A percentile compares a stretch with the other conserved stretches of the same genome.
phyloP scores from a whole-genome alignment of 2,113 vertebrate genomes.

The Callocephalon fimbriatum region DNA sequence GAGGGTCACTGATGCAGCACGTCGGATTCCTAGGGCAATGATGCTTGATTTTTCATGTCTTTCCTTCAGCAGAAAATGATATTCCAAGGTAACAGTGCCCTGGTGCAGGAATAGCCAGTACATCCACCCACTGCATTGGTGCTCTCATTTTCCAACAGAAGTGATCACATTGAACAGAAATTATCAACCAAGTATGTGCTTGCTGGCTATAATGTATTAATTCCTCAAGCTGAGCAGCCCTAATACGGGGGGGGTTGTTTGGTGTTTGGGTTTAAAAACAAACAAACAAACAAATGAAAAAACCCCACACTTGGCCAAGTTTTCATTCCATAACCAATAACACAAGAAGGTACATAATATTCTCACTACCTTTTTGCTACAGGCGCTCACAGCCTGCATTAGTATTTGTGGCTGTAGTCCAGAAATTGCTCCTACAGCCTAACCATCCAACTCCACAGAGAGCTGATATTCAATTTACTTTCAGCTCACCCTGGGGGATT shows the following conservation, averaged over 20 bases:
- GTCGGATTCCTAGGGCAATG: neutral
- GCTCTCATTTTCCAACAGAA: neutral
- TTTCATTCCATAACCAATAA: neutral
- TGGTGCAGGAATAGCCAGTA: neutral
- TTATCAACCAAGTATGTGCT: neutral
- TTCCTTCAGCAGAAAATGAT: neutral
- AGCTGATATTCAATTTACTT: neutral
- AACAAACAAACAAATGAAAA: neutral
- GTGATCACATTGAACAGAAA: neutral
- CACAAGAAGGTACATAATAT: neutral
- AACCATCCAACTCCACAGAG: neutral
- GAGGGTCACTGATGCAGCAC: neutral
- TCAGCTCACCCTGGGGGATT: neutral
- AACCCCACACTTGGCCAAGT: neutral
- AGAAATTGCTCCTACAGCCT: neutral
- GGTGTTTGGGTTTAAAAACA: neutral
- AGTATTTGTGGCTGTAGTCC: neutral
- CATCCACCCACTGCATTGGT: neutral
- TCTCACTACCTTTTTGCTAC: neutral
- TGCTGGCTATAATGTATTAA: neutral
- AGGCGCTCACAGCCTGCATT: neutral
- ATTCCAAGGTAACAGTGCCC: neutral
- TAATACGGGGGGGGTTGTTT: rapidly evolving
- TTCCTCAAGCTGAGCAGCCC: neutral
- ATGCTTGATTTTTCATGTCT: neutral